phyloP scores from a whole-genome alignment of 2,888 invertebrate genomes.

The Andrena fulva region DNA sequence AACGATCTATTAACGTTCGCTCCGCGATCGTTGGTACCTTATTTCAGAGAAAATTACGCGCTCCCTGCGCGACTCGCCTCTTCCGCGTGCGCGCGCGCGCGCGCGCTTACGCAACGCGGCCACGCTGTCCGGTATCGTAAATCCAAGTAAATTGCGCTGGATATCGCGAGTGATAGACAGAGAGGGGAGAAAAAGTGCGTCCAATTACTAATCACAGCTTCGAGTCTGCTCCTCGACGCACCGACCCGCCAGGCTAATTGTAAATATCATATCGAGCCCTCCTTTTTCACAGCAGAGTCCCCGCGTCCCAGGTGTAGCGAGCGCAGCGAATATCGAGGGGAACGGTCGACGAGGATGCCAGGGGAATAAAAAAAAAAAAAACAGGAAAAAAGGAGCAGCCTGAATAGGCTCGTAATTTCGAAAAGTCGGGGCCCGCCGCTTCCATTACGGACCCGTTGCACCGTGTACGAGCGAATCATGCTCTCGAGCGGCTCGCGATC shows the following conservation, averaged over 20 bases:
- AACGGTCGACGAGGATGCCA: neutral
- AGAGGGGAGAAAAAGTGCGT: slow-evolving; percentile 29
- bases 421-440: slow-evolving; percentile 35
- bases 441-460: slow-evolving; percentile 21
- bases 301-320: neutral
- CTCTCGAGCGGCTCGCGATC: slow-evolving; percentile 46
- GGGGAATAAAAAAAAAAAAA: neutral
- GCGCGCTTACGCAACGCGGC: slow-evolving; percentile 46
- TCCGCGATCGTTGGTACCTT: slow-evolving; percentile 30
- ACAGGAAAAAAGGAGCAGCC: neutral
- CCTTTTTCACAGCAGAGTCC: slow-evolving; percentile 15
- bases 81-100: slow-evolving; percentile 43
- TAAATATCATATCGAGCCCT: slow-evolving; percentile 39
- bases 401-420: slow-evolving; percentile 61
- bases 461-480: slow-evolving; percentile 48
- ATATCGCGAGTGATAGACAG: neutral
- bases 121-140: slow-evolving; percentile 19
- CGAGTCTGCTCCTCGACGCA: neutral
- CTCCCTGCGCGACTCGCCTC: slow-evolving; percentile 20
- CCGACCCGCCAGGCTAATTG: slow-evolving; percentile 38
- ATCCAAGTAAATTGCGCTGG: slow-evolving; percentile 37
- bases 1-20: slow-evolving; percentile 47
- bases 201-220: slow-evolving; percentile 45
- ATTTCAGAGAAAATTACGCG: slow-evolving; percentile 52
- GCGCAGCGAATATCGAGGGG: slow-evolving; percentile 27